Base-by-base conservation (phyloP, 2,797 vertebrate genomes). In the Hyperoplus lanceolatus region DNA sequence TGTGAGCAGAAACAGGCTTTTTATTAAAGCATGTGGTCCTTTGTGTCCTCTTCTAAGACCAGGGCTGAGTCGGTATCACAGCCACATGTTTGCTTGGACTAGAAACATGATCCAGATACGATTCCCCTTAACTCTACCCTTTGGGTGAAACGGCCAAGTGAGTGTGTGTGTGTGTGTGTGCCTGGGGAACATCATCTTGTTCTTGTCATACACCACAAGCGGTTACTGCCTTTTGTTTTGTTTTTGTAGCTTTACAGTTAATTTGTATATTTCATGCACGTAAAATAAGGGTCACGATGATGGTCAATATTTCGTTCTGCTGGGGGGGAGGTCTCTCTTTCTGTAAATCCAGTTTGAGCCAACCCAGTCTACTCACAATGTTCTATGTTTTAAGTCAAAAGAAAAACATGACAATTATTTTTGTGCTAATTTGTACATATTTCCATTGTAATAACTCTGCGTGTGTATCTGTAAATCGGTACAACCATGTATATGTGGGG, bases 101-200 rank as follows among this genome's bases (percentile, higher is more conserved):
- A 85, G 93, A 94, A 95, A 96, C 90, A 89, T 83, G 94, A 95
- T 91, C 92, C 91, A 94, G 92, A 93, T 92, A 91, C 83, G 85
- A 90, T 89, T 94, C 87, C 85, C 62, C 68, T 85, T 29, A 86
- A 86, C 90, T 75, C 79, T 82, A 83, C 79, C 87, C 78, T 90
- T 81, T 80, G 88, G 90, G 77, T 93, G 79, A 83, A 67, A 75
- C 49, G 75, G 68, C 60, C 18, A 46, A 75, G 71, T 45, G 64
- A 62, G 59, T 80, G 65, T 45, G 54, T 41, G 66, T 86, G 79
- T 74, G 73, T 61, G 79, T 59, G 72, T 80, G 65, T 45, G 54
- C 38, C 68, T 86, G 79, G 72, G 73, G 60, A 81, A 66, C 78
- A 64, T 87, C 78, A 78, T 77, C 62, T 82, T 70, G 13, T 60